Conservation (phyloP, 1,140 invertebrate genomes). For the Sarcophaga peregrina region DNA sequence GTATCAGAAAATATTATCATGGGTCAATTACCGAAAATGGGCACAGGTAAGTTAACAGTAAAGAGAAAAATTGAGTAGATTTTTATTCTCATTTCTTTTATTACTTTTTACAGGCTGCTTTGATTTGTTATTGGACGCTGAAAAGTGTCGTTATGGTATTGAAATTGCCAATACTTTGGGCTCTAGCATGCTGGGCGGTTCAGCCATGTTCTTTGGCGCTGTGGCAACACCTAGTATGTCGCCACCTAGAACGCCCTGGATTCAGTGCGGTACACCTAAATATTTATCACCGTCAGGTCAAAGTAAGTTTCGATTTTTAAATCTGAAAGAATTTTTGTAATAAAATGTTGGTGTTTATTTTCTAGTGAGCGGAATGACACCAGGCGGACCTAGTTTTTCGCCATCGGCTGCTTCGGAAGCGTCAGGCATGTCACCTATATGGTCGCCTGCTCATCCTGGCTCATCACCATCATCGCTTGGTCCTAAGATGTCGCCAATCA, state of each 20-base stretch:
- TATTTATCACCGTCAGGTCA: conserved; percentile 83
- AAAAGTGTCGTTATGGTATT: conserved; percentile 98
- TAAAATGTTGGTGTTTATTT: conserved; percentile 53
- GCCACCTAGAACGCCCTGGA: conserved; percentile 96
- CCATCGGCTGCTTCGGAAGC: conserved; percentile 92
- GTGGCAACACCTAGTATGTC: conserved; percentile 89
- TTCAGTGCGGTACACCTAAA: conserved; percentile 86
- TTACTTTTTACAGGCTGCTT: conserved; percentile 80
- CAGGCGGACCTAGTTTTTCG: conserved; percentile 95
- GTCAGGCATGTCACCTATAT: conserved; percentile 89
- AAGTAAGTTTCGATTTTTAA: conserved; percentile 68
- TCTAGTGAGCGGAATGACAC: conserved; percentile 91
- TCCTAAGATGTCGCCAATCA: conserved; percentile 85
- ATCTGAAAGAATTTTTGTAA: too few species aligned
- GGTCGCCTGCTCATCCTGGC: conserved; percentile 84
- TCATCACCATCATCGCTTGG: conserved; percentile 80
- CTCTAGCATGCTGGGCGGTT: conserved; percentile 79
- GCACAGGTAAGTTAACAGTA: conserved; percentile 77
- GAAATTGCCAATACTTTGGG: conserved; percentile 87
- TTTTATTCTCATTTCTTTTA: conserved; percentile 36
- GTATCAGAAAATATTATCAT: conserved; percentile 99
- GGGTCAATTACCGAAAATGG: conserved; percentile 97
- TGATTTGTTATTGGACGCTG: conserved; percentile 95
- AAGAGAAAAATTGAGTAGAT: neutral
- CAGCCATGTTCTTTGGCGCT: conserved; percentile 90